Conservation (phyloP, 1,140 invertebrate genomes). For the Drosophila sp. region DNA sequence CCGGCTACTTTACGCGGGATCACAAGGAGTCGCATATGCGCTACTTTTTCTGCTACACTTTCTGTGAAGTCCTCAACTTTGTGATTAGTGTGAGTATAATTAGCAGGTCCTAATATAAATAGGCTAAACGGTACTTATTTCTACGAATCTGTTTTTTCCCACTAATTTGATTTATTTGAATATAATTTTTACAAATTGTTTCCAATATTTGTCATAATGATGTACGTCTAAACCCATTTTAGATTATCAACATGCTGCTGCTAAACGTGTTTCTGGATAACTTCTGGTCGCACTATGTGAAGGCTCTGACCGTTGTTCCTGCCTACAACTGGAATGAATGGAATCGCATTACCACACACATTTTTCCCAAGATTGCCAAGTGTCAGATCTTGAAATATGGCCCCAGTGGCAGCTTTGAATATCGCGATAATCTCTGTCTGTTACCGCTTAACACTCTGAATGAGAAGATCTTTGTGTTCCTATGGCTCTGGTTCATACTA, state of each 20-base stretch:
- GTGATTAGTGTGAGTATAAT: conserved; percentile 87
- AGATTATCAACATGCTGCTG: conserved; percentile 87
- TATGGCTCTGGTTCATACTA: conserved; percentile 93
- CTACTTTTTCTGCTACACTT: conserved; percentile 88
- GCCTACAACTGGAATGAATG: conserved; percentile 75
- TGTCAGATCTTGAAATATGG: conserved; percentile 89
- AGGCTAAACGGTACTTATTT: too few species aligned
- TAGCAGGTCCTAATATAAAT: too few species aligned
- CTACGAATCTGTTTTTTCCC: too few species aligned
- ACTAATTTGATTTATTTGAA: too few species aligned
- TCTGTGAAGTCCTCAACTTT: conserved; percentile 91
- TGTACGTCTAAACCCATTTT: conserved; percentile 19
- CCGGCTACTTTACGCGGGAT: conserved; percentile 86
- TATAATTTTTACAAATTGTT: too few species aligned
- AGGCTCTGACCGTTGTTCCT: conserved; percentile 86
- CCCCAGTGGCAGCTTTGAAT: conserved; percentile 87
- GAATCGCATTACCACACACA: conserved; percentile 86
- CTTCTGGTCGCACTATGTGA: conserved; percentile 89
- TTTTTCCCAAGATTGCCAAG: conserved; percentile 93
- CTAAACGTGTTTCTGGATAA: conserved; percentile 91
- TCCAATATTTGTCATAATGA: too few species aligned
- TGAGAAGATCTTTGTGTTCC: conserved; percentile 91
- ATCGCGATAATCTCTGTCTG: conserved; percentile 89
- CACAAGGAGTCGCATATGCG: conserved; percentile 88
- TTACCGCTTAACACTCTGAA: conserved; percentile 91